Evolutionary conservation across 2,888 invertebrate genomes (phyloP).

Genomic region (Punctoribates punctum): DNA sequence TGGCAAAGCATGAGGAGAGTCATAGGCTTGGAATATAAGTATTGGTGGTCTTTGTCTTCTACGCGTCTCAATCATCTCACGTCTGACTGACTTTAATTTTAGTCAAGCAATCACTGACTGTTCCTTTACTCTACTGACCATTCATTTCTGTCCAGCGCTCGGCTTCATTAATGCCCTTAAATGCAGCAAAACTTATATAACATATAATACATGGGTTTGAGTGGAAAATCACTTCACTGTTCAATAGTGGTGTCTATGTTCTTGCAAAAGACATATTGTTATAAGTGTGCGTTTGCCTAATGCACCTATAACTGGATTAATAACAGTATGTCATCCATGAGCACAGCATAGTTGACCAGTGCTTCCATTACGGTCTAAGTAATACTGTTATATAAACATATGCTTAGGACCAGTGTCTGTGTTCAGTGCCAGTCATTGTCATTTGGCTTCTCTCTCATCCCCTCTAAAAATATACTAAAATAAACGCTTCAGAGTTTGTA

Average conservation of each 20-base stretch:
- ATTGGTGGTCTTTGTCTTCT: not conserved
- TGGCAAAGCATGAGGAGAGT: not conserved
- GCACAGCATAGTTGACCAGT: constrained; percentile 21
- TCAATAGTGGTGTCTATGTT: not conserved
- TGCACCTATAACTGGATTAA: constrained; percentile 49
- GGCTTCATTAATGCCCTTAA: constrained; percentile 40
- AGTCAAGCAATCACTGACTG: constrained; percentile 28
- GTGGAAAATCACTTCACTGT: not conserved
- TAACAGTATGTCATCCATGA: constrained; percentile 47
- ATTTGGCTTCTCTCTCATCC: constrained; percentile 19
- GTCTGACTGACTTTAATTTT: constrained; percentile 29
- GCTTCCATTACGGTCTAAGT: constrained; percentile 17
- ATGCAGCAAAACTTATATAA: not conserved
- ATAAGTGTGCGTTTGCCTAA: constrained; percentile 39
- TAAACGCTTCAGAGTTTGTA: constrained; percentile 15
- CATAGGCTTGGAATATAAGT: not conserved
- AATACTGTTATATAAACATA: constrained; percentile 26
- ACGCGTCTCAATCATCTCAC: constrained; percentile 7
- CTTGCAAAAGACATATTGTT: constrained; percentile 1
- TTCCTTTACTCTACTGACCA: not conserved
- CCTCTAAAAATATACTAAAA: constrained; percentile 32
- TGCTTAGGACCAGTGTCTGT: not conserved
- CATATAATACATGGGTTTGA: constrained; percentile 14
- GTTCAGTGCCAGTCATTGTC: not conserved
- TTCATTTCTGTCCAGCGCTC: constrained; percentile 38